Evolutionary conservation across 2,888 invertebrate species (phyloP).

Genomic region (Drosophila hamatofila): DNA sequence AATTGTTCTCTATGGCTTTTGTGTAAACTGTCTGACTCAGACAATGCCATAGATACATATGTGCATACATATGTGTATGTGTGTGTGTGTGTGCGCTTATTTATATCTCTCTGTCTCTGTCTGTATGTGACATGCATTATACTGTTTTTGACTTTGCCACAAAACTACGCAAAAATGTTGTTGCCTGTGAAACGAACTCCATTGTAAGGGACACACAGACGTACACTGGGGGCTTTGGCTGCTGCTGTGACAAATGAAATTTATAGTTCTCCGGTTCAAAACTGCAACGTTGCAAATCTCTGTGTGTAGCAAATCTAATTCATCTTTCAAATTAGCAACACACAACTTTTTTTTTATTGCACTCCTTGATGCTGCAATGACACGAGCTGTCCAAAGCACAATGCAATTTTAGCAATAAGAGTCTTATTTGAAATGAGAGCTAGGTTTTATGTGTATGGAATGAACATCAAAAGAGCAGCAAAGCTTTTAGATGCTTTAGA

Average conservation of each 20-base stretch:
- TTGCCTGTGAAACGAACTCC: conserved; percentile 63
- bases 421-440: background rate
- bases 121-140: conserved; percentile 74
- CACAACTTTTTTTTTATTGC: conserved; percentile 36
- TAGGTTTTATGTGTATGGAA: background rate
- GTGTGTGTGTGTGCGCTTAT: conserved; percentile 4
- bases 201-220: conserved; percentile 58
- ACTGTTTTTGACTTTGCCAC: conserved; percentile 79
- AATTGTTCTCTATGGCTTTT: conserved; percentile 78
- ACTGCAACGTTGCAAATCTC: conserved; percentile 72
- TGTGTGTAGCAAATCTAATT: conserved; percentile 68
- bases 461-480: background rate
- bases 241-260: conserved; percentile 75
- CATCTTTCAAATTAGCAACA: conserved; percentile 75
- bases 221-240: conserved; percentile 62
- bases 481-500: background rate
- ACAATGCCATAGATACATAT: conserved; percentile 42
- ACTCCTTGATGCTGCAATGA: conserved; percentile 30
- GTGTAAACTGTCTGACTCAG: conserved; percentile 72
- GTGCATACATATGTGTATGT: background rate
- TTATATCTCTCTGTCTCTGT: conserved; percentile 17
- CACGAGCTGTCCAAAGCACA: conserved; percentile 12
- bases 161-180: conserved; percentile 71
- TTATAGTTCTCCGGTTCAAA: conserved; percentile 69
- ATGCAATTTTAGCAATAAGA: background rate